phyloP scores from a whole-genome alignment of 2,888 invertebrate genomes.

The Aspidiotus rigidus region DNA sequence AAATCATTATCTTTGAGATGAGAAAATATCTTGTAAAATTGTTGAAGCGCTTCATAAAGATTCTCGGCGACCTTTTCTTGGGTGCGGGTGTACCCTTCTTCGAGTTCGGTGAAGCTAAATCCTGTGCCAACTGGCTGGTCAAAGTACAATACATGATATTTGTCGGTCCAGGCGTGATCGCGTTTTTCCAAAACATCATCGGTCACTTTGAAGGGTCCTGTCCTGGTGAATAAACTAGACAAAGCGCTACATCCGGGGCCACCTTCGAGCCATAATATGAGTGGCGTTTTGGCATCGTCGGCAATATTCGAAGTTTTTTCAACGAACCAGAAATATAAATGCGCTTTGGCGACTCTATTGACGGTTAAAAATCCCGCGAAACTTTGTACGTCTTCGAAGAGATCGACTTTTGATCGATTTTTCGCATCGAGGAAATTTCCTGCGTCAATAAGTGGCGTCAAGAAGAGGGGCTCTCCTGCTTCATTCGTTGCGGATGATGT shows the following conservation, averaged over 20 bases:
- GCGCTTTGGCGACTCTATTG: too few relatives aligned
- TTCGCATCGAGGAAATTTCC: too few relatives aligned
- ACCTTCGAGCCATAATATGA: slow-evolving; percentile 17
- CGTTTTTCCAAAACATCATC: neutral
- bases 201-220: slow-evolving; percentile 4
- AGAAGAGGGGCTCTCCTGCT: too few relatives aligned
- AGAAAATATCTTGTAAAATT: slow-evolving; percentile 1
- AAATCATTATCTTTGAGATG: neutral
- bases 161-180: slow-evolving; percentile 6
- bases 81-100: neutral
- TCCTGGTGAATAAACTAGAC: slow-evolving; percentile 14
- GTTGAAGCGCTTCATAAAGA: neutral
- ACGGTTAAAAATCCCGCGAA: too few relatives aligned
- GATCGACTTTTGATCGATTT: too few relatives aligned
- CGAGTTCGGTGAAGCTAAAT: slow-evolving; percentile 7
- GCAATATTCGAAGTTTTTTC: slow-evolving; percentile 41
- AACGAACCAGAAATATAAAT: slow-evolving; percentile 49
- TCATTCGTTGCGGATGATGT: too few relatives aligned
- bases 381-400: too few relatives aligned
- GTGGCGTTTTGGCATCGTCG: slow-evolving; percentile 6
- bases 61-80: slow-evolving; percentile 3
- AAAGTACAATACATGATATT: slow-evolving; percentile 13
- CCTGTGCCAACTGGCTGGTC: slow-evolving; percentile 1
- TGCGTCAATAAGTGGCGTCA: too few relatives aligned
- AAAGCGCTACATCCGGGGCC: slow-evolving; percentile 2